A percentile compares a stretch with the other conserved stretches of the same genome.
Evolutionary conservation across 2,888 invertebrate genomes (phyloP).

Genomic region (Rutpela maculata): DNA sequence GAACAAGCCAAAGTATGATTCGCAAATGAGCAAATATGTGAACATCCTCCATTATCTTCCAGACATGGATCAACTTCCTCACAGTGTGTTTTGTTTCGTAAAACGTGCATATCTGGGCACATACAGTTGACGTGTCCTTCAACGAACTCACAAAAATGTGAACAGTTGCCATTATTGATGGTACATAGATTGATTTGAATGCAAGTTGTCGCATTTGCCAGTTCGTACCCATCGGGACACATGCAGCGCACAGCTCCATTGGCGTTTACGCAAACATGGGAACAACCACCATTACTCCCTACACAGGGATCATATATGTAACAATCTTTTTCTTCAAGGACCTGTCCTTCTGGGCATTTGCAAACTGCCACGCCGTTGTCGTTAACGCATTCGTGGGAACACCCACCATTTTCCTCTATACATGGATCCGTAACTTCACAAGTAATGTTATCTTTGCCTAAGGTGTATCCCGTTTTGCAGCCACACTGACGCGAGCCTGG

Average conservation of each 20-base stretch:
- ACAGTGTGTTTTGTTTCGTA: constrained; percentile 68
- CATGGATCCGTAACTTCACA: constrained; percentile 74
- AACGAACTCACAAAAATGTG: constrained; percentile 75
- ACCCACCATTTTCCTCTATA: constrained; percentile 70
- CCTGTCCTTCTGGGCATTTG: constrained; percentile 73
- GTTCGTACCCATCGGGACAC: constrained; percentile 72
- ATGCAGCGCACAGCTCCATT: constrained; percentile 71
- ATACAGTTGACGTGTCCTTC: constrained; percentile 74
- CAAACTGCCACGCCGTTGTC: constrained; percentile 74
- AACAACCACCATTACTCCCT: constrained; percentile 69
- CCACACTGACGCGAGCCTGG: constrained; percentile 75
- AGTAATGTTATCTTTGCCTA: constrained; percentile 64
- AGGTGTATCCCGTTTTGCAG: constrained; percentile 73
- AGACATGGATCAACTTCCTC: constrained; percentile 75
- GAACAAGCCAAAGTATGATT: constrained; percentile 75
- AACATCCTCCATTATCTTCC: constrained; percentile 77
- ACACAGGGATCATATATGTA: constrained; percentile 67
- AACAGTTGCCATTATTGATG: constrained; percentile 76
- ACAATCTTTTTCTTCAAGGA: constrained; percentile 64
- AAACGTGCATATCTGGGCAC: constrained; percentile 72
- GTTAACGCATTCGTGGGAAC: constrained; percentile 64
- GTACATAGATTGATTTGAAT: constrained; percentile 73
- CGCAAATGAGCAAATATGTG: constrained; percentile 75
- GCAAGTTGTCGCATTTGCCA: constrained; percentile 68
- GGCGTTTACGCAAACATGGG: constrained; percentile 71